A percentile compares a stretch with the other conserved stretches of the same genome.
Evolutionary conservation across 2,113 vertebrate species (phyloP).

Genomic region (Anguilla japonica): DNA sequence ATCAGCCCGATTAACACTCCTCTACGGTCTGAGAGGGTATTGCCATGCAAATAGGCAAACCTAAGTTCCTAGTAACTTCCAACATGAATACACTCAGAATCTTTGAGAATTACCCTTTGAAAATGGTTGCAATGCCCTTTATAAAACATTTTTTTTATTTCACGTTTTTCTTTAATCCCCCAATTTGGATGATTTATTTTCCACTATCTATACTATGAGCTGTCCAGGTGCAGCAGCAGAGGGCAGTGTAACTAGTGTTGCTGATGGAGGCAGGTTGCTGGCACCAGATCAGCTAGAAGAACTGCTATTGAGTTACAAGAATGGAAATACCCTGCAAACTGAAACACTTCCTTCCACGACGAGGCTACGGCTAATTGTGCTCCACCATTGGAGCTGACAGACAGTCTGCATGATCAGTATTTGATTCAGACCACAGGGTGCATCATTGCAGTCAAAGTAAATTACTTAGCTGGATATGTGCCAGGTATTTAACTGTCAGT

Average conservation of each 20-base stretch:
- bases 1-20: no score
- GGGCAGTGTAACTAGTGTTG: background rate
- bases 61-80: background rate
- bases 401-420: background rate
- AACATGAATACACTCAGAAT: background rate
- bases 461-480: background rate
- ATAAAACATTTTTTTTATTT: no score
- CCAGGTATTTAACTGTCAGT: no score
- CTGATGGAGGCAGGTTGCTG: background rate
- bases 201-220: no score
- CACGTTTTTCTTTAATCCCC: no score
- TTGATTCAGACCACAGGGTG: background rate
- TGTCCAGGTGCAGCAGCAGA: background rate
- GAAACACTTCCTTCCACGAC: background rate
- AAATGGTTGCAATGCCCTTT: background rate
- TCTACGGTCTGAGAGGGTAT: no score
- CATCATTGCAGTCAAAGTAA: background rate
- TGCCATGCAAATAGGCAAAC: background rate
- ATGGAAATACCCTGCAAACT: no score
- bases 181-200: no score
- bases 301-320: no score
- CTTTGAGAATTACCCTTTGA: no score
- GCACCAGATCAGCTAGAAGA: no score
- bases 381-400: background rate
- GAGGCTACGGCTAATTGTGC: background rate